Base-by-base conservation (phyloP, 2,888 invertebrate species). In the Synergus laeviventris region DNA sequence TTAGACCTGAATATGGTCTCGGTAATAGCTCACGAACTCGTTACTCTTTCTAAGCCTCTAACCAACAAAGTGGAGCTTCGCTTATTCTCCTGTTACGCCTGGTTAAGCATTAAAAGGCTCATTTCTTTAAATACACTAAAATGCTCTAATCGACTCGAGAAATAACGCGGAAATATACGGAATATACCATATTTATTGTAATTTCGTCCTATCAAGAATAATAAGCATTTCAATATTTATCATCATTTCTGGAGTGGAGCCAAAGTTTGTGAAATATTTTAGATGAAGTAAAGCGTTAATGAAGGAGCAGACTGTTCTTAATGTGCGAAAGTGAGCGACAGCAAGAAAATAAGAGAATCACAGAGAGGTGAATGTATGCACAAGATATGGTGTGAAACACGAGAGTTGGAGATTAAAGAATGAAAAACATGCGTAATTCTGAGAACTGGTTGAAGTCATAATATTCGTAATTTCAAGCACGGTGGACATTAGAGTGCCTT, bases 361-460 rank as follows among this genome's bases (percentile, higher is more conserved):
- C 60, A 76, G 66, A 76, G 60, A 76, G 59, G 73, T 70, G 81
- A 81, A 79, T 80, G 79, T 81, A 84, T 85, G 84, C 83, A 79
- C 86, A 82, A 87, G 86, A 87, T 87, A 87, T 85, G 85, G 87
- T 89, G 88, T 90, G 91, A 89, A 90, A 91, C 88, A 86, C 88
- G 91, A 91, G 90, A 89, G 88, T 84, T 84, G 84, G 87, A 91
- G 90, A 91, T 91, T 91, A 91, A 91, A 89, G 89, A 91, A 90
- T 90, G 88, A 89, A 89, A 91, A 91, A 91, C 90, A 90, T 84
- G 31, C 31, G 85, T 87, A 87, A 89, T 91, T 89, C 91, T 86
- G 85, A 87, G 91, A 91, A 91, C 88, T 88, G 86, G 87, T 87
- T 88, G 86, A 88, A 89, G 89, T 89, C 89, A 88, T 89, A 89